Conservation (phyloP, 2,888 invertebrate species). For the Reticulitermes lucifugus region DNA sequence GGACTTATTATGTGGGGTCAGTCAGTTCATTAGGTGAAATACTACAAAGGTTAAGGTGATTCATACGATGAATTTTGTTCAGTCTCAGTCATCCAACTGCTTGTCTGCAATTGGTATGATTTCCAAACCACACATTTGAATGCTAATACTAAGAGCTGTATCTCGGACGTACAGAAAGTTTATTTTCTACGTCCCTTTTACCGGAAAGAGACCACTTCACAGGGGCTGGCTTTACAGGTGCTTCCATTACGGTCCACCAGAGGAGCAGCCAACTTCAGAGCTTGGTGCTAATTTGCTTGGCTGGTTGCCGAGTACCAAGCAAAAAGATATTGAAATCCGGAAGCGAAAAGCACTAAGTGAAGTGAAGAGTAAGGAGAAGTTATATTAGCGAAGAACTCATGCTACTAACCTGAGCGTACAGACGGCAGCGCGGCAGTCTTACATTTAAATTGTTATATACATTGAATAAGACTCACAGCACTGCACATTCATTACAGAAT, state of each 20-base stretch:
- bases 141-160: background rate
- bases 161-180: background rate
- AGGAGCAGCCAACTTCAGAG: background rate
- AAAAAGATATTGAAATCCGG: background rate
- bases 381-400: background rate
- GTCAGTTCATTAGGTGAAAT: too few relatives aligned
- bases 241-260: constrained; percentile 5
- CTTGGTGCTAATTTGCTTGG: constrained; percentile 26
- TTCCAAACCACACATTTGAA: background rate
- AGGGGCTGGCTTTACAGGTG: constrained; percentile 3
- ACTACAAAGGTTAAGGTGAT: too few relatives aligned
- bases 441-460: too few relatives aligned
- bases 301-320: background rate
- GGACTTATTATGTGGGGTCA: too few relatives aligned
- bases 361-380: background rate
- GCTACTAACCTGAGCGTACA: too few relatives aligned
- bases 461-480: too few relatives aligned
- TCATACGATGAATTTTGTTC: too few relatives aligned
- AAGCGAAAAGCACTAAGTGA: background rate
- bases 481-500: too few relatives aligned
- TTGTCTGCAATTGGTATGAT: background rate
- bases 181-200: constrained; percentile 1
- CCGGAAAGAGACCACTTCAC: background rate
- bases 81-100: too few relatives aligned
- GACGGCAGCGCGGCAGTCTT: too few relatives aligned